Base-by-base conservation (phyloP, 2,113 vertebrate genomes). In the Choloepus hoffmanni region DNA sequence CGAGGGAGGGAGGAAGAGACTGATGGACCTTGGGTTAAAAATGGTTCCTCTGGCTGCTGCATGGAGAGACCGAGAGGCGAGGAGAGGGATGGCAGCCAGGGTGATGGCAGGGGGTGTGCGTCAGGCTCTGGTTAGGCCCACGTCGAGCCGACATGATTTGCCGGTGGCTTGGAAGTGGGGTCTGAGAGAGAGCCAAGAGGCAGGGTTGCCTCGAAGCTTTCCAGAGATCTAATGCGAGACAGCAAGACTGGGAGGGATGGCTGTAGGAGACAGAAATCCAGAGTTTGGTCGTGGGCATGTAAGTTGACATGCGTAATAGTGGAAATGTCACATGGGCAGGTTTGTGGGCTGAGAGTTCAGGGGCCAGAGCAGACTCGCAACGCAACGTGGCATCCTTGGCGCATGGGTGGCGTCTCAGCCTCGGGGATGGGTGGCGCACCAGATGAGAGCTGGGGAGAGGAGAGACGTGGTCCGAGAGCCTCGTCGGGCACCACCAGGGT, bases 371-470 rank as follows among this genome's bases (percentile, higher is more conserved):
- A 7, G 19, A 18, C 4, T 16, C 0, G 0, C 0, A 1, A 16
- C 2, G 43, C 2, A 1, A 0, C 2, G 11, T 14, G 28, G 50
- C 0, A 0, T 67, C 53, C 18, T 50, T 3, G 1, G 0, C 21
- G 2, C 58, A 11, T 1, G 4, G 23, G 19, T 2, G 60, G 58
- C 3, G 0, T 68, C 63, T 33, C 19, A 1, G 33, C 73, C 65
- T 16, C 0, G 1, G 67, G 28, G 40, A 5, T 13, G 73, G n/a
- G 60, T 0, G 0, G 76, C 43, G 33, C 7, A 7, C 13, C 40
- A 24, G 3, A 85, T 26, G 92, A 24, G 18, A 2, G 0, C 81
- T 53, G 23, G 74, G 6, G 1, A 0, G 58, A 67, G 9, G 14
- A 5, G 67, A 18, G 0, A 48, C 18, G 23, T 14, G 21, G 43